These are phyloP conservation scores for Drosophila funebris DNA, from an alignment of 1,140 invertebrate species.

Conservation along the genomic window DNA sequence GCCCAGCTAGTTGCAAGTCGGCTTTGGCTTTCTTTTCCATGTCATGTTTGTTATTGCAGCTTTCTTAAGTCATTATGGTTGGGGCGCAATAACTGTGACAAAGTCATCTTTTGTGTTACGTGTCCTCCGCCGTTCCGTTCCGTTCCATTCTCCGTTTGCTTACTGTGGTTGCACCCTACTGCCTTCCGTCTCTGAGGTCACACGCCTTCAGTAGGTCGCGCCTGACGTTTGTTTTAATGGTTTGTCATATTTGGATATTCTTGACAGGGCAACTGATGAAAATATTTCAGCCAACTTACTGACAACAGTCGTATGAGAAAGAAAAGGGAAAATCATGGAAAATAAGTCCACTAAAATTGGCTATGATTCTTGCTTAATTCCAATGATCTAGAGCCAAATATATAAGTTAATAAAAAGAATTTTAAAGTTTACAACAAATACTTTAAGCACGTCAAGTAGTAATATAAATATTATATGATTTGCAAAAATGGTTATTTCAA, in stretches of 20 bases:
- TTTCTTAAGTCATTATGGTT: constrained; percentile 69
- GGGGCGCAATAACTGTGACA: constrained; percentile 70
- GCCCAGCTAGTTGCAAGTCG: constrained; percentile 45
- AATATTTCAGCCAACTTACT: constrained; percentile 10
- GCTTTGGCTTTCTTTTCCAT: constrained; percentile 42
- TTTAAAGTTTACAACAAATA: too few relatives aligned
- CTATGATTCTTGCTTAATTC: background rate
- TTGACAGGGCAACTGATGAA: constrained; percentile 29
- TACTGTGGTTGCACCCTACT: too few relatives aligned
- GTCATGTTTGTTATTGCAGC: constrained; percentile 35
- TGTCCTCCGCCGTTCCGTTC: constrained; percentile 34
- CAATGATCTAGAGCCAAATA: too few relatives aligned
- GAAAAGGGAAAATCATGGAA: background rate
- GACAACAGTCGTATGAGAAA: background rate
- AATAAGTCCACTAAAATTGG: background rate
- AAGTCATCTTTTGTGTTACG: constrained; percentile 62
- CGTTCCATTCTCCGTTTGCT: background rate
- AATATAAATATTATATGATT: too few relatives aligned
- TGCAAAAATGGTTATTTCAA: too few relatives aligned
- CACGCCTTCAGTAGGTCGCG: constrained; percentile 24
- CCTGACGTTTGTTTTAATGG: constrained; percentile 56
- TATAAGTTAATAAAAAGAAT: too few relatives aligned
- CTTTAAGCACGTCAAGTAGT: too few relatives aligned
- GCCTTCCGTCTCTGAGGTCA: constrained; percentile 4
- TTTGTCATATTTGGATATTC: constrained; percentile 51